Evolutionary conservation across 2,797 vertebrate genomes (phyloP), one percentile per base, ranked within the genome.

Genomic region (Poeciliopsis infans): DNA sequence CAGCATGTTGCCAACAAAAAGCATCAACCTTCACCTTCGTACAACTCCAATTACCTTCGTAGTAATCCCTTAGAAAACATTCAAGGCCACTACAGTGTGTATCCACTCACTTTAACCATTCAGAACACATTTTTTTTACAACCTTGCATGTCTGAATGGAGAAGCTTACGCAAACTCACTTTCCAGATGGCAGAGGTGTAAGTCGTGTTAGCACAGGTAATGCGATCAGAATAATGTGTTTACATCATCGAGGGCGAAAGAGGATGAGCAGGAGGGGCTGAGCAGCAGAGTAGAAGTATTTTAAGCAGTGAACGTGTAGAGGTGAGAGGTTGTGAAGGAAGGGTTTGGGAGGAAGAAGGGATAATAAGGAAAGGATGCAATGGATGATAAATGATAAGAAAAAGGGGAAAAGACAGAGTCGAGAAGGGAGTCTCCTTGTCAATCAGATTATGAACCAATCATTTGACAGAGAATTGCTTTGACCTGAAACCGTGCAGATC

Each of bases 361-460:
- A 39, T 81, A 55, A 88, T 53, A 45, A 75, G 69, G 77, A 68
- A 74, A 72, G 81, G 45, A 61, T 43, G 83, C 84, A 81, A 85
- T 53, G 84, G 85, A 86, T 88, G 91, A 93, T 68, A 59, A 86
- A 92, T 10, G 87, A 85, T 33, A 78, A 66, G 85, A 71, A 72
- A 72, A 82, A 61, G 49, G 47, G 59, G 70, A 87, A 80, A 81
- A 71, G 88, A 89, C 81, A 80, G 89, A 49, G 51, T 77, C 75
- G 85, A 75, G 83, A 85, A 86, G 81, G 83, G 66, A 88, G 92
- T 76, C 85, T 81, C 86, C 78, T 83, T 93, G 93, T 92, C 94
- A 92, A 96, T 95, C 95, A 93, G 90, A 96, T 96, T 95, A 96
- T 78, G 77, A 87, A 85, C 91, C 91, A 89, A 93, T 95, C 94